Conservation (phyloP, 2,113 vertebrate species). For the Rousettus leschenaultii region DNA sequence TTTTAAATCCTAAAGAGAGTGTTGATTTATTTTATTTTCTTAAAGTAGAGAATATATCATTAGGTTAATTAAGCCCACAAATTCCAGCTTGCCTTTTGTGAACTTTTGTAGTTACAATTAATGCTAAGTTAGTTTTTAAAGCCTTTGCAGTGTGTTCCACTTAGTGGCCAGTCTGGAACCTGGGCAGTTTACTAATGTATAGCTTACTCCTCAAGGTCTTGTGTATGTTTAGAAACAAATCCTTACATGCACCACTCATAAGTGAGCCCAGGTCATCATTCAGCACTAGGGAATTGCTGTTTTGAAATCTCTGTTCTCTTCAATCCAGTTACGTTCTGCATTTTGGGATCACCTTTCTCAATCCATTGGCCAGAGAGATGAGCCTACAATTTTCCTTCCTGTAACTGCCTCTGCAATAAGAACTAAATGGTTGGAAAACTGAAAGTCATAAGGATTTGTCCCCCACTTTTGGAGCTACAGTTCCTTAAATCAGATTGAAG, state of each 20-base stretch:
- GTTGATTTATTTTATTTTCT: not conserved
- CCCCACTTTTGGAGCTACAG: not conserved
- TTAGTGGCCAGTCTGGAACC: not conserved
- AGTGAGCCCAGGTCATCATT: not conserved
- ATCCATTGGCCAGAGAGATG: not conserved
- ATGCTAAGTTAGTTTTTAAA: not conserved
- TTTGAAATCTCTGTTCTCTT: not conserved
- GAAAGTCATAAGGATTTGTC: not conserved
- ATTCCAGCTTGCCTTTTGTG: not conserved
- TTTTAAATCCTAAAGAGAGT: not conserved
- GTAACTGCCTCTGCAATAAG: not conserved
- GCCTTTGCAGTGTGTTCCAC: not conserved
- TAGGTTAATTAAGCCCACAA: not conserved
- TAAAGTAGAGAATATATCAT: not conserved
- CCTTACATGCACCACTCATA: not conserved
- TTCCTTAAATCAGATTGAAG: not conserved
- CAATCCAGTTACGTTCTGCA: not conserved
- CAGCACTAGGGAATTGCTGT: not conserved
- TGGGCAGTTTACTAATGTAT: not conserved
- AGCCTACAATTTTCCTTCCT: not conserved
- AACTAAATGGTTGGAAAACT: not conserved
- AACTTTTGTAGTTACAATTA: not conserved
- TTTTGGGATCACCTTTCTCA: not conserved
- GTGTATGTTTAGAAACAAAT: not conserved
- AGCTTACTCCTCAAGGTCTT: not conserved